Evolutionary conservation across 2,888 invertebrate species (phyloP), one percentile per base, ranked within the genome.

Genomic region (Drosophila paracracens): DNA sequence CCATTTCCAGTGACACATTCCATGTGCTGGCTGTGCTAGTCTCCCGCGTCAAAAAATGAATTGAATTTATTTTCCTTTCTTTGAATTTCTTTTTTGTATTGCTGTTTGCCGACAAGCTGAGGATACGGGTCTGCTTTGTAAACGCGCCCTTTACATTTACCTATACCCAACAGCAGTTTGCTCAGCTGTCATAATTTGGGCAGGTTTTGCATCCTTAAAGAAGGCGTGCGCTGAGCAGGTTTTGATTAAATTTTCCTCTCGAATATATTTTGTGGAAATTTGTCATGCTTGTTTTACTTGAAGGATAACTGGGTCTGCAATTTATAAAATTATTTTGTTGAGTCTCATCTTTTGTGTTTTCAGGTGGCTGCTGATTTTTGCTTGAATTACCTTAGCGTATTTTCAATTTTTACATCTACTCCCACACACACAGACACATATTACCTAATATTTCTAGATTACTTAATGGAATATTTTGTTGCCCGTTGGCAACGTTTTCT

Each of bases 171-270:
- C 31, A 38, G 38, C 43, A 56, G 60, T 66, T 60, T 38, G 51
- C 29, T 43, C 29, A 56, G 67, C 67, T 79, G 78, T 78, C 79
- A 75, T 78, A 71, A 78, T 79, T 75, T 64, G n/a, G 48, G 29
- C 63, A 48, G 62, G 71, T 62, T 53, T 43, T 54, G 48, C 27
- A 35, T 56, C 70, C 54, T 29, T 35, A 27, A 40, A 43, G 66
- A 16, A 18, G 27, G 33, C 13, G 11, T n/a, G 11, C 11, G 35
- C 11, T n/a, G 38, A 13, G 29, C 53, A 83, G 76, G 74, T 83
- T 87, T 87, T 87, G 87, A 87, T 89, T 81, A 84, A 87, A 89
- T 82, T 87, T 87, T 65, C 70, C 54, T 68, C 81, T 62, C 56
- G 36, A 78, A 80, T 78, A 67, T 65, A 58, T 74, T 64, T 52